Evolutionary conservation across 2,113 vertebrate species (phyloP).

Genomic region (Centropristis striata): DNA sequence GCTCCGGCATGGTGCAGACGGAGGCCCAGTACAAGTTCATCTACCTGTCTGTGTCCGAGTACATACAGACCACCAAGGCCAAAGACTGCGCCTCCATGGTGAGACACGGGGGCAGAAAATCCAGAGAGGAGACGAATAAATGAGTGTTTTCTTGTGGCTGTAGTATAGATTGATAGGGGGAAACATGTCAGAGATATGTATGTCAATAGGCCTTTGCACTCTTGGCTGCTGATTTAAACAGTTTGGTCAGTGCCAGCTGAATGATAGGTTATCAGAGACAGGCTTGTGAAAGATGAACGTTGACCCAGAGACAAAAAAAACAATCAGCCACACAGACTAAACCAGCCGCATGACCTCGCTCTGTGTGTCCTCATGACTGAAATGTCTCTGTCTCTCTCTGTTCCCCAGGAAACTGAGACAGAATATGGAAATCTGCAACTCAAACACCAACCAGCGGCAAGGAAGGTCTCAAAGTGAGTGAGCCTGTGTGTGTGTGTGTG

Average conservation of each 20-base stretch:
- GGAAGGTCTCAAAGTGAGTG: conserved; percentile 92
- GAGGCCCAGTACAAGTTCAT: conserved; percentile 99
- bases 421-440: conserved; percentile 94
- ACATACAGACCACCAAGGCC: conserved; percentile 91
- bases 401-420: conserved; percentile 82
- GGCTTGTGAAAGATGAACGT: conserved; percentile 51
- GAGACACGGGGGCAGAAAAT: conserved; percentile 36
- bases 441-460: conserved; percentile 83
- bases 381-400: conserved; percentile 17
- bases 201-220: conserved; percentile 48
- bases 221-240: conserved; percentile 16
- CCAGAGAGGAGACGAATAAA: neutral
- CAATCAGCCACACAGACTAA: neutral
- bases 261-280: conserved; percentile 57
- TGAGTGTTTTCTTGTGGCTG: neutral
- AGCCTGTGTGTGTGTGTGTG: neutral
- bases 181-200: neutral
- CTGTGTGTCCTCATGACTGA: conserved; percentile 24
- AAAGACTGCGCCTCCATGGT: conserved; percentile 89
- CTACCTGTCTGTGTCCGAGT: conserved; percentile 94
- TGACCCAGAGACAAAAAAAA: conserved; percentile 50
- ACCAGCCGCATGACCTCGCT: conserved; percentile 8
- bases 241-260: conserved; percentile 1
- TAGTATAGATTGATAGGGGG: neutral
- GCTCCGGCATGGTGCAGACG: conserved; percentile 98